phyloP scores from a whole-genome alignment of 2,113 vertebrate species.

The Murina feae region DNA sequence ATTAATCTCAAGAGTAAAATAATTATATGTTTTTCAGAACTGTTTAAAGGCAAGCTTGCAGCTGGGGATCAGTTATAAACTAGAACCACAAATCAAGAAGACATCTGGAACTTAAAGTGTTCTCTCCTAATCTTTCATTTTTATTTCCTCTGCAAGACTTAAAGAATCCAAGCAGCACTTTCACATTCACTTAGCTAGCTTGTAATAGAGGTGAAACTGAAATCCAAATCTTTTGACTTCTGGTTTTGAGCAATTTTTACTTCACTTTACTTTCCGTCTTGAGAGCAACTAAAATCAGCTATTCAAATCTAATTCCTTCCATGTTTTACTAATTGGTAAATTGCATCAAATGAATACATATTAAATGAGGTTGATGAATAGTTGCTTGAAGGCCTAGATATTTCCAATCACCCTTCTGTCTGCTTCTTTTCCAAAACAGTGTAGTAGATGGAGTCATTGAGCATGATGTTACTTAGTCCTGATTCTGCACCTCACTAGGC shows the following conservation, averaged over 20 bases:
- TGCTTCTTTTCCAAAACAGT: neutral
- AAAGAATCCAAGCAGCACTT: neutral
- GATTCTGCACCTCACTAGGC: neutral
- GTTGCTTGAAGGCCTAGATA: neutral
- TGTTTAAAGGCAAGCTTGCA: neutral
- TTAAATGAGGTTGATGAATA: neutral
- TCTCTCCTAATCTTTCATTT: neutral
- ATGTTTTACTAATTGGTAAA: neutral
- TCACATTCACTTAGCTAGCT: neutral
- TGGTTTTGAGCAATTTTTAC: slow-evolving; percentile 3
- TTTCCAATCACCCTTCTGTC: neutral
- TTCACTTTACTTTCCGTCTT: neutral
- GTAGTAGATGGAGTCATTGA: neutral
- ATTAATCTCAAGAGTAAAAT: slow-evolving; percentile 4
- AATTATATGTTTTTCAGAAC: neutral
- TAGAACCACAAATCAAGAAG: slow-evolving; percentile 15
- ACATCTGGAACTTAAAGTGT: neutral
- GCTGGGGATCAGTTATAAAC: neutral
- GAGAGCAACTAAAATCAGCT: neutral
- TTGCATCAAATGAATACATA: neutral
- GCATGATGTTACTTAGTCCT: neutral
- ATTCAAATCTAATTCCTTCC: neutral
- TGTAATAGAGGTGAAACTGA: neutral
- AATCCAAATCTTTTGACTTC: slow-evolving; percentile 17
- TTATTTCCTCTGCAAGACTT: neutral